Evolutionary conservation across 2,113 vertebrate genomes (phyloP).

Genomic region (Semnopithecus entellus): DNA sequence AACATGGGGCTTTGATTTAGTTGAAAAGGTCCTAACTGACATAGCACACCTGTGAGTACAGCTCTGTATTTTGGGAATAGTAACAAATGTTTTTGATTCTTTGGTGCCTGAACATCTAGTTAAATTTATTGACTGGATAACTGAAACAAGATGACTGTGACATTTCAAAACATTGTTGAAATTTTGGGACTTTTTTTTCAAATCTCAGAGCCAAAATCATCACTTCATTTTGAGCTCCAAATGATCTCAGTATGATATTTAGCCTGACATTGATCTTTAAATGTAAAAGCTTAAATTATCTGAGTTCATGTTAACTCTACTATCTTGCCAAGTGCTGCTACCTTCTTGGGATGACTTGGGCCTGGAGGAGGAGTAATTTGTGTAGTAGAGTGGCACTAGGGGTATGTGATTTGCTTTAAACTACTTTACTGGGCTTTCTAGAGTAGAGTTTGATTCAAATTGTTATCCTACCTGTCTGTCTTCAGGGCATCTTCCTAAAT

Average conservation of each 20-base stretch:
- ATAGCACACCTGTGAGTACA: constrained; percentile 37
- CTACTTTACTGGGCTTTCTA: not conserved
- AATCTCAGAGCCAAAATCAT: constrained; percentile 26
- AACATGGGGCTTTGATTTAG: constrained; percentile 3
- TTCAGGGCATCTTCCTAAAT: constrained; percentile 13
- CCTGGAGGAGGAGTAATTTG: not conserved
- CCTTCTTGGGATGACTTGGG: not conserved
- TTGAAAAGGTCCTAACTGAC: constrained; percentile 41
- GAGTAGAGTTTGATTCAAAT: not conserved
- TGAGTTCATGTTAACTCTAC: not conserved
- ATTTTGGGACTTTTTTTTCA: not conserved
- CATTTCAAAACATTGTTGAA: constrained; percentile 30
- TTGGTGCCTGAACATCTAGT: constrained; percentile 26
- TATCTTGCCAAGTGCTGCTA: not conserved
- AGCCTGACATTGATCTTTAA: not conserved
- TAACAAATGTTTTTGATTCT: constrained; percentile 27
- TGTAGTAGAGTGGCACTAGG: not conserved
- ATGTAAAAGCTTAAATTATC: constrained; percentile 14
- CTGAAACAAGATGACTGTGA: constrained; percentile 28
- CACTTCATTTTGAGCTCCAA: constrained; percentile 42
- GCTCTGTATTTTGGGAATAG: not conserved
- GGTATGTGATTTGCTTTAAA: not conserved
- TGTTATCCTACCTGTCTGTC: not conserved
- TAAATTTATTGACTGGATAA: constrained; percentile 48
- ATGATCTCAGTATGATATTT: constrained; percentile 35